Evolutionary conservation across 2,797 vertebrate species (phyloP), one percentile per base, ranked within the genome.

Genomic region (Erpetoichthys calabaricus): DNA sequence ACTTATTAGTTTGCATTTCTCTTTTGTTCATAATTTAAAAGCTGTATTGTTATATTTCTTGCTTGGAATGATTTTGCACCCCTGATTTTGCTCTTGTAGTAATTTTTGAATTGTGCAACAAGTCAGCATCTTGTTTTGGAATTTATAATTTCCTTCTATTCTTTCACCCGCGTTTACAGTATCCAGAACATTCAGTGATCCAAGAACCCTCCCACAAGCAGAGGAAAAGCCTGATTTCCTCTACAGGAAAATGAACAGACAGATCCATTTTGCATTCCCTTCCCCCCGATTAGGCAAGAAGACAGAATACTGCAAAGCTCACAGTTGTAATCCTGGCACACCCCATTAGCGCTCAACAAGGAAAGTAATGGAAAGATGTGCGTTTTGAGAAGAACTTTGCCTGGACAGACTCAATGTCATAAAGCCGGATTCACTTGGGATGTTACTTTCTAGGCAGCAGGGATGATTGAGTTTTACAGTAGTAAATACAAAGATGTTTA

Each of bases 191-290:
- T 60, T 63, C 56, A 4, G 60, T 1, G 62, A 69, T 67, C 61
- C 63, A 51, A 60, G 66, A 71, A 56, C 55, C 64, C 69, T 67
- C 67, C 69, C 57, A 61, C 64, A 58, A 10, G 51, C 2, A 8
- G 1, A 61, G 63, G 60, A 64, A 68, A 70, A 59, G 60, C 62
- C 45, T 42, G 44, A 10, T 63, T 58, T 65, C 58, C 63, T 63
- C 56, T 54, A 60, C 60, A 67, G 62, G 56, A 73, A 63, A 59
- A 61, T n/a, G 46, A 50, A 61, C 10, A 57, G 47, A 55, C 59
- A 44, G 49, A 54, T 47, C 45, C 51, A 25, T 45, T 53, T 53
- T 49, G 45, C 51, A 53, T 52, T 59, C 54, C 10, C 51, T 1
- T 49, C 5, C n/a, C n/a, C n/a, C 7, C 7, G 47, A 49, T 49